phyloP scores from a whole-genome alignment of 2,797 vertebrate species.

The Tiaroga cobitis region DNA sequence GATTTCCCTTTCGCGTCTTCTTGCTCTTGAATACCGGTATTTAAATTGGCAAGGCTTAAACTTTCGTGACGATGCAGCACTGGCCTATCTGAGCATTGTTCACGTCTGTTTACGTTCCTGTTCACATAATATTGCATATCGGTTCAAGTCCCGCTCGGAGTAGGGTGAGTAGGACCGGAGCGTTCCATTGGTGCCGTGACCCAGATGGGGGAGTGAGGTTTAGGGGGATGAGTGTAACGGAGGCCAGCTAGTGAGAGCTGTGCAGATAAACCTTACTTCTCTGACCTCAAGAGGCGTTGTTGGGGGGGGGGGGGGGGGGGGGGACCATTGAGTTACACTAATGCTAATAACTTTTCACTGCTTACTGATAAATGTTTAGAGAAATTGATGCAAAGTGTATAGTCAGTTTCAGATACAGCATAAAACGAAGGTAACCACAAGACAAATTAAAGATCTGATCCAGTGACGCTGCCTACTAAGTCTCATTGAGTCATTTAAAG shows the following conservation, averaged over 20 bases:
- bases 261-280: not conserved
- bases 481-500: constrained; percentile 53
- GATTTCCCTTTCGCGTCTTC: not conserved
- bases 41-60: not conserved
- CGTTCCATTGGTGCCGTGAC: not conserved
- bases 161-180: not conserved
- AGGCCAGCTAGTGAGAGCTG: not conserved
- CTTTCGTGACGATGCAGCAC: not conserved
- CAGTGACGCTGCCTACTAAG: constrained; percentile 20
- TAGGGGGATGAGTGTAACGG: not conserved
- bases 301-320: too few species aligned
- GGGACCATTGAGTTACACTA: too few species aligned
- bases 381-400: not conserved
- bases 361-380: not conserved
- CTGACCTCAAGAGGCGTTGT: too few species aligned
- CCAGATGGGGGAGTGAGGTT: not conserved
- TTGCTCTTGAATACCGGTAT: not conserved
- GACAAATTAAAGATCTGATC: constrained; percentile 50
- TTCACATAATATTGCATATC: not conserved
- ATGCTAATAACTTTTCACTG: not conserved
- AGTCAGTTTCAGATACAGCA: constrained; percentile 26
- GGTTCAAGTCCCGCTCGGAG: not conserved
- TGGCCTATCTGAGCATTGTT: not conserved
- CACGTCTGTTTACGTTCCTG: not conserved
- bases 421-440: constrained; percentile 28